A percentile compares a stretch with the other conserved stretches of the same genome.
phyloP scores from a whole-genome alignment of 2,113 vertebrate genomes.

The Rhinolophus ferrumequinum region DNA sequence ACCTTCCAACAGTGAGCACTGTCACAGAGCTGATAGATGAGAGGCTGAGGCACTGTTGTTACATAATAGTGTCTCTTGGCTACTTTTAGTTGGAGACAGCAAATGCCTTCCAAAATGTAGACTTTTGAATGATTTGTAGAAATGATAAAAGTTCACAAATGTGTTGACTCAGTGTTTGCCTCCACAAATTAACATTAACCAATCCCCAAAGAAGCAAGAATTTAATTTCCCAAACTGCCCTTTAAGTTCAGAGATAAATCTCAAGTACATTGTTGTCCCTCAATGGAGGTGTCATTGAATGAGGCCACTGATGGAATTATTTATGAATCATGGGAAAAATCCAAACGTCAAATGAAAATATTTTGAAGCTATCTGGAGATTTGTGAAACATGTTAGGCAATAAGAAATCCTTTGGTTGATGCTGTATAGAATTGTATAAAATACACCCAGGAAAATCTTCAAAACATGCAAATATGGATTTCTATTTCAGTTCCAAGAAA shows the following conservation, averaged over 20 bases:
- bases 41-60: background rate
- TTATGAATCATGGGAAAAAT: background rate
- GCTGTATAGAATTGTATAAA: background rate
- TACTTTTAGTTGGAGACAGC: background rate
- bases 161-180: background rate
- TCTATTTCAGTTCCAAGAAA: slow-evolving; percentile 50
- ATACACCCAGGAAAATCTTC: background rate
- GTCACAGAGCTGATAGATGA: background rate
- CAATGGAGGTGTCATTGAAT: background rate
- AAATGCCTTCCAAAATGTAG: background rate
- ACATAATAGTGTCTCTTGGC: background rate
- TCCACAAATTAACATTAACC: background rate
- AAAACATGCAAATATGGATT: slow-evolving; percentile 39
- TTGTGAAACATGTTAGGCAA: slow-evolving; percentile 6
- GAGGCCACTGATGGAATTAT: background rate
- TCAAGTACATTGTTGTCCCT: background rate
- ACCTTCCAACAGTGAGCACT: background rate
- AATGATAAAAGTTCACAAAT: background rate
- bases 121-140: slow-evolving; percentile 11
- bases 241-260: background rate
- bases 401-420: background rate
- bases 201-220: background rate
- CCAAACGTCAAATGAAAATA: background rate
- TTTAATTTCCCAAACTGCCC: background rate
- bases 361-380: background rate